Conservation (phyloP, 2,113 vertebrate genomes). For the Numida meleagris region DNA sequence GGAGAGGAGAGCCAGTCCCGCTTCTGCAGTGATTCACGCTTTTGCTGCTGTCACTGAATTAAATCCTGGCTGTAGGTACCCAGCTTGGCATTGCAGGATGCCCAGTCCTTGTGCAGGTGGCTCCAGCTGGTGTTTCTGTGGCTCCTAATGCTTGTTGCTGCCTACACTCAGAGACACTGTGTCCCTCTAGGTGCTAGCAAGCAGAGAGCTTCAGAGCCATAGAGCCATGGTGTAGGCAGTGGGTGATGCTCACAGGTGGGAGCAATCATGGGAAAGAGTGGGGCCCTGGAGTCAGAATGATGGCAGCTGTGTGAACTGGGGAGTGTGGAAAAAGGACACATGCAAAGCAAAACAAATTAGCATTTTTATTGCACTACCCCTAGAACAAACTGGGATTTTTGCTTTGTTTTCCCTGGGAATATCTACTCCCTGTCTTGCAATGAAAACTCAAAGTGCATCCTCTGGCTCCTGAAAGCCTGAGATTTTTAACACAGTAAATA, state of each 20-base stretch:
- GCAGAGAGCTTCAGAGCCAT: neutral
- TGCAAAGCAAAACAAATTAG: neutral
- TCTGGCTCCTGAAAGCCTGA: neutral
- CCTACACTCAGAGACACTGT: neutral
- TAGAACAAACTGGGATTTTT: neutral
- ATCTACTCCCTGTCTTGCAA: neutral
- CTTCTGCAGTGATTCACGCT: neutral
- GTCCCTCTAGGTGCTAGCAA: neutral
- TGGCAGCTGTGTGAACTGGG: neutral
- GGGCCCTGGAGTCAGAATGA: neutral
- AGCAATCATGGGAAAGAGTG: neutral
- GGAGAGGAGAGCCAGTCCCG: neutral
- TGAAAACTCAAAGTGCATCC: neutral
- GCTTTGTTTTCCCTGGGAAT: neutral
- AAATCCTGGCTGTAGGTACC: neutral
- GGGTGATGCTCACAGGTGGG: neutral
- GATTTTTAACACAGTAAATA: conserved; percentile 21
- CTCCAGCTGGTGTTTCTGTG: neutral
- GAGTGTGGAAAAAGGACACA: neutral
- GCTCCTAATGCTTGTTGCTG: neutral
- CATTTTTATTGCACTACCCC: neutral
- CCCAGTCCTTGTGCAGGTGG: fast-evolving
- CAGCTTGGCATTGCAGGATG: neutral
- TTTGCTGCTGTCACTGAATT: neutral
- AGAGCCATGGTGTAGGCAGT: neutral